These are phyloP conservation scores for Standfussiana lucernea DNA, from an alignment of 2,888 invertebrate species.

Conservation along the genomic window DNA sequence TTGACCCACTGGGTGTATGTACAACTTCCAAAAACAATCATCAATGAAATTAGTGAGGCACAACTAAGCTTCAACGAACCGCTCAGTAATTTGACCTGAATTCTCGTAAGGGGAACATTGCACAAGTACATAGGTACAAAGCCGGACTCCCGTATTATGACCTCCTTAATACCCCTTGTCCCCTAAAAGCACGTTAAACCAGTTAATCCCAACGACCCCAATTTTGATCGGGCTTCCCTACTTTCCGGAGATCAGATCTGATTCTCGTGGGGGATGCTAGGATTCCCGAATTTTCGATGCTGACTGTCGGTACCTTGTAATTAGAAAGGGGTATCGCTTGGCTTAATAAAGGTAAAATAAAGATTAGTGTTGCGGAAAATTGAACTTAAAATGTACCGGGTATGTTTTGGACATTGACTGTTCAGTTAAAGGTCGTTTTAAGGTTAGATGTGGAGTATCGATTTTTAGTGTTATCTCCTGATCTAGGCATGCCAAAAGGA, in stretches of 20 bases:
- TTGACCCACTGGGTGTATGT: background rate
- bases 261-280: conserved; percentile 25
- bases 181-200: conserved; percentile 46
- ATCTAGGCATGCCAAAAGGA: background rate
- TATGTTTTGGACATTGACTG: background rate
- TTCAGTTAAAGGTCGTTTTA: background rate
- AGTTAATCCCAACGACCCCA: conserved; percentile 46
- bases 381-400: background rate
- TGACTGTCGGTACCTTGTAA: conserved; percentile 23
- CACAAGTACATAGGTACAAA: conserved; percentile 5
- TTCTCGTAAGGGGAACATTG: conserved; percentile 10
- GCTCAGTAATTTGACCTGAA: conserved; percentile 18
- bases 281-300: conserved; percentile 39
- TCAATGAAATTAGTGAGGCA: conserved; percentile 13
- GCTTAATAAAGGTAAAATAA: conserved; percentile 22
- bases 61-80: conserved; percentile 15
- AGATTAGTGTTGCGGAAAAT: conserved; percentile 21
- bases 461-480: background rate
- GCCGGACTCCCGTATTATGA: conserved; percentile 8
- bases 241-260: conserved; percentile 36
- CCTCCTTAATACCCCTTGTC: conserved; percentile 24
- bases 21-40: background rate
- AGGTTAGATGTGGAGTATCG: background rate
- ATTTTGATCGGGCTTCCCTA: conserved; percentile 50
- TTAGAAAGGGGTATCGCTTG: conserved; percentile 12